A percentile compares a stretch with the other conserved stretches of the same genome.
phyloP scores from a whole-genome alignment of 2,797 vertebrate species.

The Catostomus latipinnis region DNA sequence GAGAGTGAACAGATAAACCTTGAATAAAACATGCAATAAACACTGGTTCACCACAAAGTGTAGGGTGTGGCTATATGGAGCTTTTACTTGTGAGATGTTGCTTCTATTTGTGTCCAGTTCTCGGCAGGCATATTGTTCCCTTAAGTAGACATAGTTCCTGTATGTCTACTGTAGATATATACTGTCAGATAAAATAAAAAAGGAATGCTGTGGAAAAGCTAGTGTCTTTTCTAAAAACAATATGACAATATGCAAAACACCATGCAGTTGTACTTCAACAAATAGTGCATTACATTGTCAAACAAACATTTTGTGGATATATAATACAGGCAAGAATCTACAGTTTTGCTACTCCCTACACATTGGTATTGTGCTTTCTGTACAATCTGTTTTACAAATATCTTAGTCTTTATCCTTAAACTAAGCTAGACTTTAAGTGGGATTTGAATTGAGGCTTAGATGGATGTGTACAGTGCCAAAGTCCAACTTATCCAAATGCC shows the following conservation, averaged over 20 bases:
- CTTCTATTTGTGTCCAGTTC: constrained; percentile 76
- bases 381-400: neutral
- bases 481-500: constrained; percentile 34
- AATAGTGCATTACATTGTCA: constrained; percentile 17
- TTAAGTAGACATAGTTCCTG: neutral
- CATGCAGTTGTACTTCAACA: neutral
- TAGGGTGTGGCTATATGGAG: constrained; percentile 77
- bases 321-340: neutral
- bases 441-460: constrained; percentile 8
- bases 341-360: neutral
- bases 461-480: constrained; percentile 28
- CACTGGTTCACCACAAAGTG: constrained; percentile 79
- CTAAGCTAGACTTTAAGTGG: neutral
- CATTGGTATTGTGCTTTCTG: neutral
- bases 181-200: constrained; percentile 45
- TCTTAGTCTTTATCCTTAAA: constrained; percentile 3
- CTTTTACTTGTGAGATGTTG: constrained; percentile 69
- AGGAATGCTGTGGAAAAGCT: constrained; percentile 30
- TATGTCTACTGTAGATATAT: constrained; percentile 57
- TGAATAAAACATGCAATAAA: constrained; percentile 75
- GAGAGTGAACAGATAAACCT: constrained; percentile 56
- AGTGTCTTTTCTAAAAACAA: neutral
- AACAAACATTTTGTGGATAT: neutral
- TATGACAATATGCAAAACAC: neutral
- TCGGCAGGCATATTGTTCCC: constrained; percentile 68